phyloP scores from a whole-genome alignment of 2,113 vertebrate species.

The Nothobranchius kuhntae region DNA sequence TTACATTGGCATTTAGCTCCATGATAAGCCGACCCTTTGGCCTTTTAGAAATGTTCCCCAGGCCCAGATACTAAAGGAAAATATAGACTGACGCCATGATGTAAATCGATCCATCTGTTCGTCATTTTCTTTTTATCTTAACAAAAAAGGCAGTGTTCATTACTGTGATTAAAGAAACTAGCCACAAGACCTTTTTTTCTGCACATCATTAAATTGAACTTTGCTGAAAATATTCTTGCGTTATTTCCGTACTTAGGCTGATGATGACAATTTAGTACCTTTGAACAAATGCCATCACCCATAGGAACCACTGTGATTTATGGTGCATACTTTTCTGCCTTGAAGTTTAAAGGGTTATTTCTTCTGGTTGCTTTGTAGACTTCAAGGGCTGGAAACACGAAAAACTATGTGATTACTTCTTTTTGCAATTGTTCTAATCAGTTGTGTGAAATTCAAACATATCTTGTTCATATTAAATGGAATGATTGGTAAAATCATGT shows the following conservation, averaged over 20 bases:
- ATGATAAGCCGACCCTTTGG: conserved; percentile 72
- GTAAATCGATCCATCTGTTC: conserved; percentile 61
- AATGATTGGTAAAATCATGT: no score
- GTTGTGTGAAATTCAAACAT: no score
- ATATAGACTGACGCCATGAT: conserved; percentile 61
- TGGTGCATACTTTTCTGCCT: conserved; percentile 4
- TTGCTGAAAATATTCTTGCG: conserved; percentile 19
- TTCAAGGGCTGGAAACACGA: neutral
- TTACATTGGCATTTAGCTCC: conserved; percentile 81
- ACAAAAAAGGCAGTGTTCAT: conserved; percentile 40
- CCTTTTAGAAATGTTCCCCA: conserved; percentile 77
- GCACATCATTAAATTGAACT: conserved; percentile 36
- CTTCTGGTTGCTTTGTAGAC: neutral
- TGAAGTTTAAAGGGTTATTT: conserved; percentile 14
- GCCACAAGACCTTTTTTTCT: conserved; percentile 9
- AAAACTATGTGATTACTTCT: no score
- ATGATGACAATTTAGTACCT: conserved; percentile 13
- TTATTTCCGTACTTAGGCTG: conserved; percentile 7
- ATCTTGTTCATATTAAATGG: no score
- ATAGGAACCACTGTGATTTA: conserved; percentile 7
- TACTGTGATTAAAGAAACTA: conserved; percentile 40
- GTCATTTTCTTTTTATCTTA: conserved; percentile 49
- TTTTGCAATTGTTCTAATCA: no score
- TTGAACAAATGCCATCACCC: conserved; percentile 18
- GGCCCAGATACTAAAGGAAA: conserved; percentile 60